Evolutionary conservation across 2,113 vertebrate genomes (phyloP), one percentile per base, ranked within the genome.

Genomic region (Colossoma macropomum): DNA sequence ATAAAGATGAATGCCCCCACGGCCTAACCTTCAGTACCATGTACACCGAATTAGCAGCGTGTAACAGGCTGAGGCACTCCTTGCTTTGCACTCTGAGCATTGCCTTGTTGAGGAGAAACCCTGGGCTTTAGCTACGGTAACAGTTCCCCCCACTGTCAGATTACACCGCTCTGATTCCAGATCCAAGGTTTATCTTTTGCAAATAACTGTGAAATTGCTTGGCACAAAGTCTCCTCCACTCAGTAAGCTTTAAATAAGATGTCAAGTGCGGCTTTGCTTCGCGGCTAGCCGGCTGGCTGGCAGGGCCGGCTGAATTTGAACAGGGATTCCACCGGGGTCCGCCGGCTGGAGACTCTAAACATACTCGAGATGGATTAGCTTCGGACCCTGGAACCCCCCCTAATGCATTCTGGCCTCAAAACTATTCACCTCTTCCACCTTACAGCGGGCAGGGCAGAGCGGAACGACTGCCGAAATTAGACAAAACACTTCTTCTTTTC

Each of bases 131-230:
- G 85, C 84, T 71, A 63, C 77, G 85, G 85, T 84, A 88, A 87
- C 86, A 81, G 86, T 87, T 89, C 87, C 85, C 54, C 71, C 54
- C 71, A 48, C 87, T 82, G 85, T 87, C 84, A 89, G 88, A 87
- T 89, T 86, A 89, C 74, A 77, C 84, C 65, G 30, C 83, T 85
- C 85, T 81, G 81, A 89, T 88, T 86, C 81, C 81, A 86, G 85
- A 91, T 89, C 87, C 86, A 75, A 87, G 86, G 86, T 89, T 89
- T 89, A 88, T 89, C 86, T 89, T 86, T 87, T 79, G 87, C 85
- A 91, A 91, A 91, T 89, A 89, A 88, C 88, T 83, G 87, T 89
- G 88, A 88, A 89, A 89, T 91, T 86, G 86, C 88, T 87, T 84
- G 87, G 87, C 90, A 89, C 85, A 54, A 84, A 83, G 83, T 84